A percentile compares a stretch with the other conserved stretches of the same genome.
These are phyloP conservation scores for Scaptodrosophila lebanonensis DNA, from an alignment of 1,140 invertebrate species.

Conservation along the genomic window DNA sequence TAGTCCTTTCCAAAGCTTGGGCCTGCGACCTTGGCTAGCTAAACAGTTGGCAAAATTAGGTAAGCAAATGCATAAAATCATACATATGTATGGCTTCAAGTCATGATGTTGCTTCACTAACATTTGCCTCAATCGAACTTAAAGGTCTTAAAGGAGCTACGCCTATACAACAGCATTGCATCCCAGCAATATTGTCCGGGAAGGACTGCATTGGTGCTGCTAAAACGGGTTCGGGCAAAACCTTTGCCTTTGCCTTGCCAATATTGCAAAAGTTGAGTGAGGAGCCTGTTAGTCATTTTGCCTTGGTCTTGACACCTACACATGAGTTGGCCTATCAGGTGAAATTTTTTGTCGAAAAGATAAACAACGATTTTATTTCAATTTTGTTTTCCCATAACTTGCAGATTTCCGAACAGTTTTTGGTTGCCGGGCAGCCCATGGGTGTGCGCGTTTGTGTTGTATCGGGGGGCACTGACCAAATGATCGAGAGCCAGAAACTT, in stretches of 20 bases:
- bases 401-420: conserved; percentile 94
- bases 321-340: conserved; percentile 94
- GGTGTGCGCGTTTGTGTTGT: conserved; percentile 89
- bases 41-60: conserved; percentile 70
- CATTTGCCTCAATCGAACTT: too few relatives aligned
- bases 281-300: conserved; percentile 96
- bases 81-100: too few relatives aligned
- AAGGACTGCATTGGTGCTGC: conserved; percentile 95
- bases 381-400: conserved; percentile 7
- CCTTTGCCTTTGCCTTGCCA: conserved; percentile 96
- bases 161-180: conserved; percentile 90
- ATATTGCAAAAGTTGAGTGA: conserved; percentile 94
- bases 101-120: too few relatives aligned
- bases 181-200: conserved; percentile 88
- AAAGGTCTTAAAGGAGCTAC: conserved; percentile 89
- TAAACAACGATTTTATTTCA: background rate
- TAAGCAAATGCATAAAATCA: too few relatives aligned
- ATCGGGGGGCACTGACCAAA: conserved; percentile 95
- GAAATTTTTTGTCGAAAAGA: too few relatives aligned
- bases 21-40: conserved; percentile 63
- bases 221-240: conserved; percentile 99
- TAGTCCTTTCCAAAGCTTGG: conserved; percentile 61
- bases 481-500: conserved; percentile 91
- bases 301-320: conserved; percentile 96
- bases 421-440: conserved; percentile 90